phyloP scores from a whole-genome alignment of 2,113 vertebrate species.

The Pristiophorus japonicus region DNA sequence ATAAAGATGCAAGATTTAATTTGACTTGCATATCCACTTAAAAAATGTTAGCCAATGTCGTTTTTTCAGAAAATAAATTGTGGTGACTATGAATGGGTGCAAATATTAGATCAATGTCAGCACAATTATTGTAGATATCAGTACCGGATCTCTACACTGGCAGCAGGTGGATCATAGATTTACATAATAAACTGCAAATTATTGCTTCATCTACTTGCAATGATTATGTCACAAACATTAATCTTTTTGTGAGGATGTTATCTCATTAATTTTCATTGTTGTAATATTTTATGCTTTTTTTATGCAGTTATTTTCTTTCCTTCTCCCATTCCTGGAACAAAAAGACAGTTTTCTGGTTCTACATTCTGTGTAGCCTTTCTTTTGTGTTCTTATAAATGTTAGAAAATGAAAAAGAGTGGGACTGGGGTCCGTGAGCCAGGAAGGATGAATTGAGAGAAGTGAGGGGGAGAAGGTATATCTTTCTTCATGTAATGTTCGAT shows the following conservation, averaged over 20 bases:
- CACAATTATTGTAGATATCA: neutral
- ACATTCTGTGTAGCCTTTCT: neutral
- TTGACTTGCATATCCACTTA: neutral
- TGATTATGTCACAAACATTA: conserved; percentile 18
- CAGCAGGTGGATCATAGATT: neutral
- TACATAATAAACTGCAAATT: neutral
- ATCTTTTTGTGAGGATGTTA: neutral
- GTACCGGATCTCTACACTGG: neutral
- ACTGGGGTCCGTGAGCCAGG: neutral
- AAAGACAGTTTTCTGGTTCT: neutral
- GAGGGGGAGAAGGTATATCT: neutral
- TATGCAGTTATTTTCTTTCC: neutral
- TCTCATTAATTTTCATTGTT: neutral
- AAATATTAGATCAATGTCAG: conserved; percentile 1
- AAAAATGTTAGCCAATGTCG: neutral
- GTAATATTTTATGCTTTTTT: no score
- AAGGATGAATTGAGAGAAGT: neutral
- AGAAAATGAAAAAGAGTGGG: neutral
- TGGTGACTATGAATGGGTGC: neutral
- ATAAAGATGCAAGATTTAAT: conserved; percentile 3
- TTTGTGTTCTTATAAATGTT: neutral
- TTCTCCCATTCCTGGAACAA: neutral
- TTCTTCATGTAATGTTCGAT: neutral
- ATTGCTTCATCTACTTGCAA: neutral
- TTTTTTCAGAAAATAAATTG: neutral